A percentile compares a stretch with the other conserved stretches of the same genome.
These are phyloP conservation scores for Pelodiscus sinensis DNA, from an alignment of 2,113 vertebrate species.

Conservation along the genomic window DNA sequence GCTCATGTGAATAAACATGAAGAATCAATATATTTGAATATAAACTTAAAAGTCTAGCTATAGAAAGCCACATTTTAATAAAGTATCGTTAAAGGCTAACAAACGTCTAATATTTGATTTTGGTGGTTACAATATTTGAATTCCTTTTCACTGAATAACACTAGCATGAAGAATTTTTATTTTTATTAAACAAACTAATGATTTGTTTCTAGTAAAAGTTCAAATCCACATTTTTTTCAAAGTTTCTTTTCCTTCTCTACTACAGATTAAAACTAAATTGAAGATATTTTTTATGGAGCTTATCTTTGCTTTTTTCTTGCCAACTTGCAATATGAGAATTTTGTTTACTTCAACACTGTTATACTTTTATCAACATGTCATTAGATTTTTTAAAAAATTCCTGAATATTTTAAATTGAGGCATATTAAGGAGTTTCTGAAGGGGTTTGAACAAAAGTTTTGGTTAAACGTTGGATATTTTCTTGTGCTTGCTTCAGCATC, in stretches of 20 bases:
- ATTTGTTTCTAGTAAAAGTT: not conserved
- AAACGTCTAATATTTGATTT: not conserved
- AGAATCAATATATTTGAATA: not conserved
- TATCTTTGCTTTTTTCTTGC: not conserved
- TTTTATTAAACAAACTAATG: not conserved
- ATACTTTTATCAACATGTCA: not conserved
- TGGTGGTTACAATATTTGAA: not conserved
- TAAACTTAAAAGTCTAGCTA: not conserved
- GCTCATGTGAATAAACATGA: not conserved
- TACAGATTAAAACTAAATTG: not conserved
- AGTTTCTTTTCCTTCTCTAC: not conserved
- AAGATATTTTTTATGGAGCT: not conserved
- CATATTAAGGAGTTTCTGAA: not conserved
- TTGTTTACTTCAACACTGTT: not conserved
- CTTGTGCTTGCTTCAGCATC: not conserved
- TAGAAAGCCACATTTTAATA: not conserved
- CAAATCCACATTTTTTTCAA: not conserved
- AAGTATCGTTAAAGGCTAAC: not conserved
- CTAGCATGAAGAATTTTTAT: not conserved
- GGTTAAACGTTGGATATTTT: not conserved
- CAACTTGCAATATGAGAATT: not conserved
- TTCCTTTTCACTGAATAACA: not conserved
- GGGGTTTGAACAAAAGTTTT: not conserved
- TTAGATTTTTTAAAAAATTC: not conserved
- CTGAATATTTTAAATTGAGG: not conserved